These are phyloP conservation scores for Saguinus imperator DNA, from an alignment of 2,113 vertebrate genomes.

Conservation along the genomic window DNA sequence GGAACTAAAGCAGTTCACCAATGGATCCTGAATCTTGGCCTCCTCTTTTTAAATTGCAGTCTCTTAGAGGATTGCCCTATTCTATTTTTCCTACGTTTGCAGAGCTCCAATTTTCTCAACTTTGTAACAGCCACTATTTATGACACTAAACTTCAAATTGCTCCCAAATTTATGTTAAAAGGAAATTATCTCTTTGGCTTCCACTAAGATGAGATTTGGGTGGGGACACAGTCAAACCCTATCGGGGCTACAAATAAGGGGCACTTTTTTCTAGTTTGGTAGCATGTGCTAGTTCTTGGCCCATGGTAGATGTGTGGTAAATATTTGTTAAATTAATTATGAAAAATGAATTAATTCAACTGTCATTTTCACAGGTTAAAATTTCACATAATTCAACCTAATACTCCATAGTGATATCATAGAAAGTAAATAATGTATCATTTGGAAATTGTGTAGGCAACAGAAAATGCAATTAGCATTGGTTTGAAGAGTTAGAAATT, in stretches of 20 bases:
- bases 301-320: background rate
- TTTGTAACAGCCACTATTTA: background rate
- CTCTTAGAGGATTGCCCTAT: slow-evolving; percentile 36
- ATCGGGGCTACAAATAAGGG: background rate
- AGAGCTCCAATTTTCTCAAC: slow-evolving; percentile 49
- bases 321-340: background rate
- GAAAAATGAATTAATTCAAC: background rate
- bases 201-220: background rate
- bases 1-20: slow-evolving; percentile 47
- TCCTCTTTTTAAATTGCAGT: background rate
- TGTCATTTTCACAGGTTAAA: background rate
- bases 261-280: background rate
- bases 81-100: slow-evolving; percentile 17
- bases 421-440: background rate
- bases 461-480: background rate
- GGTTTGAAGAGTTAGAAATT: background rate
- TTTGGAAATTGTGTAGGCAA: background rate
- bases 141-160: slow-evolving; percentile 48
- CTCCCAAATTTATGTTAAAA: background rate
- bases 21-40: background rate
- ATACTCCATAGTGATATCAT: background rate
- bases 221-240: too few relatives aligned
- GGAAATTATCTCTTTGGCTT: slow-evolving; percentile 29
- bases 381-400: background rate
- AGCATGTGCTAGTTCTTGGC: background rate